Conservation (phyloP, 2,888 invertebrate genomes). For the Dasypogon diadema region DNA sequence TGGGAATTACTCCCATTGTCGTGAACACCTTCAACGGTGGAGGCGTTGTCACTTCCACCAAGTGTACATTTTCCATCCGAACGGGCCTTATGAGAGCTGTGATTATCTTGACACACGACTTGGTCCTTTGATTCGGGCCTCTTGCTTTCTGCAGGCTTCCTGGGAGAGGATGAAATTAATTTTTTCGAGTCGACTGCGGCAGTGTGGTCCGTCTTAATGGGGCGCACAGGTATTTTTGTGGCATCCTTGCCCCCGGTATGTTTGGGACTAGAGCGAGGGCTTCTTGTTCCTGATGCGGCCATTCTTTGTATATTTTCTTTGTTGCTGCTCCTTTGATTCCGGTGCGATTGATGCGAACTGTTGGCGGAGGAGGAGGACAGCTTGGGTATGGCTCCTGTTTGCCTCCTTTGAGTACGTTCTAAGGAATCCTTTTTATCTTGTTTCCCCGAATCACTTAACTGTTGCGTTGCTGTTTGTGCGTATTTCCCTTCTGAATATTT, state of each 20-base stretch:
- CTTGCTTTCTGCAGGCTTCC: constrained; percentile 18
- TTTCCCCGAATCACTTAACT: constrained; percentile 7
- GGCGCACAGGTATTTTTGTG: constrained; percentile 18
- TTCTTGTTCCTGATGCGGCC: constrained; percentile 12
- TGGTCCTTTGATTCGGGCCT: constrained; percentile 25
- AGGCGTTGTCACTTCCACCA: not conserved
- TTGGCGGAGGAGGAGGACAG: constrained; percentile 54
- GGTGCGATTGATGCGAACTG: constrained; percentile 45
- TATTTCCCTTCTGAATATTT: constrained; percentile 37
- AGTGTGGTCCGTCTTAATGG: constrained; percentile 4
- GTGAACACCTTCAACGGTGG: not conserved
- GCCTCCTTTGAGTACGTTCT: constrained; percentile 41
- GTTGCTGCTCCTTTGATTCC: constrained; percentile 34
- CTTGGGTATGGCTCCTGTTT: constrained; percentile 66
- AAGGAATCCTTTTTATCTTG: constrained; percentile 48
- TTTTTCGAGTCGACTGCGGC: constrained; percentile 25
- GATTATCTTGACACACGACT: constrained; percentile 30
- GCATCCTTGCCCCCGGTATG: constrained; percentile 8
- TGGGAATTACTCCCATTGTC: constrained; percentile 8
- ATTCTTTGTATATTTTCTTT: constrained; percentile 31
- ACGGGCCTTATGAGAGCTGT: constrained; percentile 9
- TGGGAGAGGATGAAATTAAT: constrained; percentile 27
- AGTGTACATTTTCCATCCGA: constrained; percentile 12
- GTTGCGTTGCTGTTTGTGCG: constrained; percentile 19
- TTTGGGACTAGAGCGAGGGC: constrained; percentile 46